Evolutionary conservation across 2,797 vertebrate genomes (phyloP), one percentile per base, ranked within the genome.

Genomic region (Manis crassicaudata): DNA sequence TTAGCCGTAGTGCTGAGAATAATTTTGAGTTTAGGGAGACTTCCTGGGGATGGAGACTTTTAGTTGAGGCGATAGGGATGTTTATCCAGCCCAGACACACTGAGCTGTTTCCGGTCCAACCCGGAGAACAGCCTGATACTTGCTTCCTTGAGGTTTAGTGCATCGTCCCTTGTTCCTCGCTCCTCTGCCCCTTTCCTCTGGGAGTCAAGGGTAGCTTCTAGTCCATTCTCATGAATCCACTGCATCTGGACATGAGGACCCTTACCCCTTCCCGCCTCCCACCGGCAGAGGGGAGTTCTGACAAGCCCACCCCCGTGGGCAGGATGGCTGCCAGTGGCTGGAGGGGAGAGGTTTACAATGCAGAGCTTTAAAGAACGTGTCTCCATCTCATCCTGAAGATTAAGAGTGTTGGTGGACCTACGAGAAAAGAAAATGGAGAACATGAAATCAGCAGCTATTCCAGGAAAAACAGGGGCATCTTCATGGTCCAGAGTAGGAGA

Each of bases 31-130:
- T 62, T 40, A 4, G 35, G 32, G 87, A 50, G n/a, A 50, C 56
- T 70, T 18, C 17, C 46, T 14, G 32, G 76, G 37, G 52, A 43
- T 35, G 20, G 76, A 54, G 35, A 40, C 43, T 35, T 77, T 6
- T 7, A n/a, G 40, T 16, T 82, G 18, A 20, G 60, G n/a, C 54
- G 18, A 2, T 4, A 4, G 20, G 18, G 58, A 83, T 35, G 8
- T 62, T 67, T 46, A 1, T 54, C 56, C 84, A 18, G 2, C 18
- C 2, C 9, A 3, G 32, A 11, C 0, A 9, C 29, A 1, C 2
- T 16, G 35, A 56, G 32, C 23, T 2, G 85, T 46, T 35, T 82
- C 11, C 35, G 32, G 21, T 68, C 65, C 37, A 18, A 4, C 43
- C 32, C 1, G 5, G 43, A 56, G 20, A 23, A 17, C 40, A 32